Evolutionary conservation across 2,113 vertebrate species (phyloP).

Genomic region (Globicephala melas): DNA sequence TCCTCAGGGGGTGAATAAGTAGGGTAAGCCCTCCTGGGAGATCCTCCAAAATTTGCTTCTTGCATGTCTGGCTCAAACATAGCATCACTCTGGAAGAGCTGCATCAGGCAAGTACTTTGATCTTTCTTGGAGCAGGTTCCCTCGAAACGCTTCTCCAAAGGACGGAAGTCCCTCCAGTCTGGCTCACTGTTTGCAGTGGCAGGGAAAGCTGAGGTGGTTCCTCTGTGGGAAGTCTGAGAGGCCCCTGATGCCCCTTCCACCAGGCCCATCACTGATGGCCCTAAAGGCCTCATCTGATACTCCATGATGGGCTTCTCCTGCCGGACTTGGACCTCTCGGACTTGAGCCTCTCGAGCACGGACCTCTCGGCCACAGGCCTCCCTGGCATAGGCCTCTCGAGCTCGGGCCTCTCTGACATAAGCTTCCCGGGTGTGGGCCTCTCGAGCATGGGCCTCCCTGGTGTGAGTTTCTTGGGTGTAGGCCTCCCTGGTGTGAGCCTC

Average conservation of each 20-base stretch:
- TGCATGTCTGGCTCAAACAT: conserved; percentile 75
- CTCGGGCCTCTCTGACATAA: neutral
- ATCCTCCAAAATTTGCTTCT: conserved; percentile 69
- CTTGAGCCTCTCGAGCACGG: neutral
- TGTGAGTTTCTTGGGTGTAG: neutral
- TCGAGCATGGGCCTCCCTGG: neutral
- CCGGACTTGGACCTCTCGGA: neutral
- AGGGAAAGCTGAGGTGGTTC: conserved; percentile 44
- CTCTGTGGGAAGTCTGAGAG: conserved; percentile 58
- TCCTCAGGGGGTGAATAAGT: neutral
- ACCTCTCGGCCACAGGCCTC: conserved; percentile 1
- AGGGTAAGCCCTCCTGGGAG: conserved; percentile 67
- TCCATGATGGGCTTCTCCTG: conserved; percentile 75
- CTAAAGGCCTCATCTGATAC: conserved; percentile 75
- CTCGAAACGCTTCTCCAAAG: conserved; percentile 74
- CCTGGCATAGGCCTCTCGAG: neutral
- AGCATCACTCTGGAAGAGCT: conserved; percentile 64
- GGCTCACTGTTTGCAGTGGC: conserved; percentile 72
- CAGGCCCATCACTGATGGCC: conserved; percentile 67
- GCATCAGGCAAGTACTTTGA: conserved; percentile 79
- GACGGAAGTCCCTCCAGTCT: conserved; percentile 81
- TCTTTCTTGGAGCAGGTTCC: conserved; percentile 71
- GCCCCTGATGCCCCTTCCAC: conserved; percentile 40
- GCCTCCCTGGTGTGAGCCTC: neutral
- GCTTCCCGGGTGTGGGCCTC: neutral